Base-by-base conservation (phyloP, 2,113 vertebrate species). In the Ophiodon elongatus region DNA sequence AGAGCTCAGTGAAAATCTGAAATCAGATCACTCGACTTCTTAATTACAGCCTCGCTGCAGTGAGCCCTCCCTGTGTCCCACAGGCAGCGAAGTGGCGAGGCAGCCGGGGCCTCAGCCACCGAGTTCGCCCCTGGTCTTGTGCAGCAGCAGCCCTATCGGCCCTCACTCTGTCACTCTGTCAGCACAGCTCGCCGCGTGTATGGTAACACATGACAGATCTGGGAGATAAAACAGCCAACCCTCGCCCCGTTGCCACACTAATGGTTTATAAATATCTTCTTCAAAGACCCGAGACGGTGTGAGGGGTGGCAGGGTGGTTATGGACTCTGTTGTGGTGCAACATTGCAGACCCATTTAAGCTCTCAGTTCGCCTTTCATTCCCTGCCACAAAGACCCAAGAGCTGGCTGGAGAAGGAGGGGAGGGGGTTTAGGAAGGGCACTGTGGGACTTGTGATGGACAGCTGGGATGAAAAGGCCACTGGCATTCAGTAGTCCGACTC, bases 221-320 rank as follows among this genome's bases (percentile, higher is more conserved):
- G 68, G 85, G 68, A 91, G 94, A 95, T 95, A 79, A 93, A 92
- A 90, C 89, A 27, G 75, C 85, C 79, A 78, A 59, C 66, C 74
- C 89, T 84, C 80, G 54, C 81, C 84, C 87, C 25, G 64, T 88
- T 89, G 86, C 88, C 86, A 90, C 89, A 86, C 82, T 90, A 90
- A 93, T 90, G 87, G 85, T 86, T 93, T 95, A 93, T 93, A 94
- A 95, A 95, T 94, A 95, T 94, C 93, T 89, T 79, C 87, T 92
- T 93, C 89, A 94, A 91, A 94, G 93, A 76, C 79, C 70, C 4
- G 37, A 83, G 83, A 89, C 50, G 86, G 76, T 63, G 85, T 66
- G 76, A 84, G 79, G 86, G 92, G 79, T 76, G 80, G 89, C 59
- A 13, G 79, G 86, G 84, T 67, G 82, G 83, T 89, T 85, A 63